Conservation (phyloP, 2,797 vertebrate genomes). For the Acanthornis magna region DNA sequence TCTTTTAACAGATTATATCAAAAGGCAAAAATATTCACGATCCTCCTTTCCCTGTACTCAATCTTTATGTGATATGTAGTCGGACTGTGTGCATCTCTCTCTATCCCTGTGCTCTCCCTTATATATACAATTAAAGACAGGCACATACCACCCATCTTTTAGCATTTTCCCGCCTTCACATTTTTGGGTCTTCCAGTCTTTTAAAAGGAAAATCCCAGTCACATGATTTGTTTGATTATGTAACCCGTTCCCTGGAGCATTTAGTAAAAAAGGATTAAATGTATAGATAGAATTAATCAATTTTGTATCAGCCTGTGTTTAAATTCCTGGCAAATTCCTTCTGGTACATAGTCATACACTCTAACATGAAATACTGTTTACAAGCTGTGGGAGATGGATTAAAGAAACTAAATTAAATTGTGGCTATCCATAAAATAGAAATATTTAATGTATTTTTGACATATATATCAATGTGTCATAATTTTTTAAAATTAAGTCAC, state of each 20-base stretch:
- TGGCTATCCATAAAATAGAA: background rate
- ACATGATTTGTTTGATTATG: background rate
- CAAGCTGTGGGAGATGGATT: background rate
- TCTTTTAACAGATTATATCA: background rate
- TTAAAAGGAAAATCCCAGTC: background rate
- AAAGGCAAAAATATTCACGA: background rate
- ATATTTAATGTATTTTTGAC: background rate
- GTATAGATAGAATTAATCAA: background rate
- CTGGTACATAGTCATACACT: background rate
- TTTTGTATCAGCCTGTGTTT: background rate
- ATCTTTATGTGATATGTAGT: background rate
- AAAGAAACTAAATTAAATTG: background rate
- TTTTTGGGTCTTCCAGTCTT: background rate
- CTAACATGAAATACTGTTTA: background rate
- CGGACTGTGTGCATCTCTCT: background rate
- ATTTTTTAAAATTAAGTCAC: conserved; percentile 62
- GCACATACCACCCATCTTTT: background rate
- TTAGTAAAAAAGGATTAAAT: background rate
- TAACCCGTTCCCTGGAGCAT: background rate
- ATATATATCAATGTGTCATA: background rate
- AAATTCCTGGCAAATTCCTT: background rate
- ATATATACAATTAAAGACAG: background rate
- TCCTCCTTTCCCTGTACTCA: background rate
- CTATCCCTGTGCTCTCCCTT: background rate
- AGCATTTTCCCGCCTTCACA: background rate